Conservation (phyloP, 2,113 vertebrate species). For the Mustela lutreola region DNA sequence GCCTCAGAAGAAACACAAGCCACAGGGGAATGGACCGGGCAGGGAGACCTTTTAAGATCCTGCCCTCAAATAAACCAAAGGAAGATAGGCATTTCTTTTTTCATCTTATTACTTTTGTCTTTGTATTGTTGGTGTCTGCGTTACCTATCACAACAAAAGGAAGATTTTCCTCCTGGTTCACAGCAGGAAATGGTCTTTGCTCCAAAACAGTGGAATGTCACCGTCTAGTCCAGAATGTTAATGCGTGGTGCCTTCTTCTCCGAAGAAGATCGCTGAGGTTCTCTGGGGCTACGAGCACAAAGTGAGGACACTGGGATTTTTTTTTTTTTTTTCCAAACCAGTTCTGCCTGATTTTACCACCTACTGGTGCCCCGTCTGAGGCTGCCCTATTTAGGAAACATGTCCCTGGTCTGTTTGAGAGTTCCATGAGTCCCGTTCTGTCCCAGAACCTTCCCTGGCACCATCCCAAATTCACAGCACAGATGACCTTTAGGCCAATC, state of each 20-base stretch:
- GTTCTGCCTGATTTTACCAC: not conserved
- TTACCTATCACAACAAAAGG: conserved; percentile 98
- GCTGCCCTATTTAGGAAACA: not conserved
- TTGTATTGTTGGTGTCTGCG: conserved; percentile 94
- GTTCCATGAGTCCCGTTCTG: no score
- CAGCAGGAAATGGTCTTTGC: not conserved
- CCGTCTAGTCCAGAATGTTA: no score
- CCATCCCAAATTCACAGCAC: not conserved
- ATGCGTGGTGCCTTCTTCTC: no score
- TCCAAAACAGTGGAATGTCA: no score
- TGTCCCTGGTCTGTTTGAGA: not conserved
- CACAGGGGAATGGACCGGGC: conserved; percentile 73
- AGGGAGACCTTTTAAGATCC: conserved; percentile 83
- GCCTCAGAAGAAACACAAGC: conserved; percentile 40
- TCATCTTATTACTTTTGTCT: conserved; percentile 94
- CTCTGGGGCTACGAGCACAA: not conserved
- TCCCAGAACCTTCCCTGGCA: not conserved
- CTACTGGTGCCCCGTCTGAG: not conserved
- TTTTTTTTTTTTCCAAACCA: not conserved
- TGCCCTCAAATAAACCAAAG: conserved; percentile 87
- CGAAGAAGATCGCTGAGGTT: not conserved
- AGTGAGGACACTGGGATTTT: not conserved
- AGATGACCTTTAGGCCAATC: no score
- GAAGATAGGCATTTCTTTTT: conserved; percentile 97
- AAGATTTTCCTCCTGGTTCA: conserved; percentile 88